Percentiles rank a stretch among this genome's conserved stretches.
These are phyloP conservation scores for Euphonia xanthogaster DNA, from an alignment of 2,797 vertebrate genomes.

Conservation along the genomic window DNA sequence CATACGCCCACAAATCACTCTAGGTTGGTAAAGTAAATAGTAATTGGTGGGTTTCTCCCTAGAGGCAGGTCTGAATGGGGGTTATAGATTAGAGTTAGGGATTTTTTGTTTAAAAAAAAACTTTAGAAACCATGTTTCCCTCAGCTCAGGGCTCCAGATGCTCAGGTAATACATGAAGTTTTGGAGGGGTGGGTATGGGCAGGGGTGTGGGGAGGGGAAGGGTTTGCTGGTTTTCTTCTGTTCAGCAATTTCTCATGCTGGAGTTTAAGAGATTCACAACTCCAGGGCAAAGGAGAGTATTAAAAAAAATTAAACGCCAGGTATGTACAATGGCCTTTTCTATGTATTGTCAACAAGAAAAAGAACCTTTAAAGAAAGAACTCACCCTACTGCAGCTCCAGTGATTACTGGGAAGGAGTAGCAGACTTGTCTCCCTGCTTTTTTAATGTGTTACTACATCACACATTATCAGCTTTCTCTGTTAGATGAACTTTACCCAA, in stretches of 20 bases:
- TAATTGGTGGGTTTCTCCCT: constrained; percentile 66
- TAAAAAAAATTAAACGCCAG: neutral
- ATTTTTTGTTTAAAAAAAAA: constrained; percentile 8
- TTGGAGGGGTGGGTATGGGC: neutral
- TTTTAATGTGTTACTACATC: neutral
- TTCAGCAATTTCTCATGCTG: neutral
- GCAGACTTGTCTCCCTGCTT: neutral
- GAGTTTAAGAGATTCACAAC: neutral
- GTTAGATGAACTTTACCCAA: neutral
- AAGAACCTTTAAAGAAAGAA: neutral
- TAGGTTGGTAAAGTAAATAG: constrained; percentile 66
- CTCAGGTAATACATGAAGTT: neutral
- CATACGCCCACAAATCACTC: constrained; percentile 69
- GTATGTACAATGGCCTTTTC: neutral
- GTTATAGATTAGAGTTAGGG: constrained; percentile 40
- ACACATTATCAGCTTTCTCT: neutral
- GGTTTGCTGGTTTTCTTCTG: neutral
- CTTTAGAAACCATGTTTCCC: constrained; percentile 29
- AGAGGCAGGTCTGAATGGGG: constrained; percentile 58
- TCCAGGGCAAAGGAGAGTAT: neutral
- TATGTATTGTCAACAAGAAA: neutral
- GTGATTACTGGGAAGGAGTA: neutral
- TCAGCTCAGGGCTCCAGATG: constrained; percentile 50
- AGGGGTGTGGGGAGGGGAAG: neutral
- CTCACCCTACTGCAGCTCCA: neutral